Conservation (phyloP, 2,888 invertebrate genomes). For the Oscheius myriophilus region DNA sequence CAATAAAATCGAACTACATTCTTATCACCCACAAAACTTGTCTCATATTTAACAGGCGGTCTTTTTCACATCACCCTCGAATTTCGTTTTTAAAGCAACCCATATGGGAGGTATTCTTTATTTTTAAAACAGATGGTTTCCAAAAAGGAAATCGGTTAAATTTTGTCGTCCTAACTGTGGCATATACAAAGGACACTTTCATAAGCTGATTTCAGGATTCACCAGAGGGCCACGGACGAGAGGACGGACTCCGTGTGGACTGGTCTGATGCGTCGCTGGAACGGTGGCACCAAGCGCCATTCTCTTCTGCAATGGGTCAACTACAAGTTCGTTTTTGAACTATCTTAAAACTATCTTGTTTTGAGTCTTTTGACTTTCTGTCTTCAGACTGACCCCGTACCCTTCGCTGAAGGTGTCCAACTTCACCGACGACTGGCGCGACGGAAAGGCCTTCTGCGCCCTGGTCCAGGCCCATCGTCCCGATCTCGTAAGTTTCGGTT, state of each 20-base stretch:
- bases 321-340: background rate
- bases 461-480: slow-evolving; percentile 33
- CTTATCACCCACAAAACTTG: too few relatives aligned
- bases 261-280: background rate
- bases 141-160: too few relatives aligned
- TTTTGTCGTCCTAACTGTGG: too few relatives aligned
- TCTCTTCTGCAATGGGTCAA: background rate
- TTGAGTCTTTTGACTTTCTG: background rate
- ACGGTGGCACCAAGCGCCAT: background rate
- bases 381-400: slow-evolving; percentile 34
- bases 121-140: too few relatives aligned
- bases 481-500: slow-evolving; percentile 26
- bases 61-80: too few relatives aligned
- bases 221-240: background rate
- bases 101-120: too few relatives aligned
- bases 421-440: slow-evolving; percentile 42
- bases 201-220: background rate
- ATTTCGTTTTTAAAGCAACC: too few relatives aligned
- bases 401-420: slow-evolving; percentile 28
- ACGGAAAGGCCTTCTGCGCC: slow-evolving; percentile 41
- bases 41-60: too few relatives aligned
- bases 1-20: too few relatives aligned
- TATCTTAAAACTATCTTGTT: too few relatives aligned
- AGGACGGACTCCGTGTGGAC: background rate
- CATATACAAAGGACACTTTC: too few relatives aligned